Base-by-base conservation (phyloP, 2,888 invertebrate species). In the Boloria euphrosyne region DNA sequence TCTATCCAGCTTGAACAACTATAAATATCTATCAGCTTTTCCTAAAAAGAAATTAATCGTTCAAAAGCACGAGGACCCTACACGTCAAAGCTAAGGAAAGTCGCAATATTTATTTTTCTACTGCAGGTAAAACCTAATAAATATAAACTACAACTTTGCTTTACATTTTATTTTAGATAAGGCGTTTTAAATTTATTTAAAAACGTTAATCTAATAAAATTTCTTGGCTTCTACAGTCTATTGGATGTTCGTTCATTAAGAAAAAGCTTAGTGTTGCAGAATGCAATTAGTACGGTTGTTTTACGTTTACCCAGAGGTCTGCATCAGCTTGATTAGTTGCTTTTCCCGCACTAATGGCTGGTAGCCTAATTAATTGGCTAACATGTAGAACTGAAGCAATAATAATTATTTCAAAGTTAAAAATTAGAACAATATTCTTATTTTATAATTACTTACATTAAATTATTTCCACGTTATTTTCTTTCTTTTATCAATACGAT, bases 171-270 rank as follows among this genome's bases (percentile, higher is more conserved):
- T 1, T 17, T 49, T 6, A 49, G n/a, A n/a, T n/a, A 31, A 43
- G 3, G 16, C 13, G 31, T n/a, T 18, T n/a, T 10, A 52, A 27
- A 52, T 38, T 38, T 31, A 57, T 22, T 22, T 5, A 13, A n/a
- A 22, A n/a, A 22, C 44, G n/a, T 27, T 46, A 57, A 46, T n/a
- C 13, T 57, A 46, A 46, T 57, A n/a, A 22, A 57, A 46, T 46
- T 57, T 57, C 44, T 57, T 46, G 44, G 57, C 46, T 27, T 22
- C n/a, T n/a, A 31, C 22, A 57, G 43, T 38, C 50, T 63, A 63
- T 63, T 38, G 50, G 49, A 57, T 54, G 44, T 55, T 55, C 63
- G 22, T 64, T 64, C 22, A 64, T 64, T 64, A 64, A 64, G 63
- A 64, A 50, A 51, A 51, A 58, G 51, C 64, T 50, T 51, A 53